Evolutionary conservation across 1,140 invertebrate genomes (phyloP).

Genomic region (Drosophila subpulchrella): DNA sequence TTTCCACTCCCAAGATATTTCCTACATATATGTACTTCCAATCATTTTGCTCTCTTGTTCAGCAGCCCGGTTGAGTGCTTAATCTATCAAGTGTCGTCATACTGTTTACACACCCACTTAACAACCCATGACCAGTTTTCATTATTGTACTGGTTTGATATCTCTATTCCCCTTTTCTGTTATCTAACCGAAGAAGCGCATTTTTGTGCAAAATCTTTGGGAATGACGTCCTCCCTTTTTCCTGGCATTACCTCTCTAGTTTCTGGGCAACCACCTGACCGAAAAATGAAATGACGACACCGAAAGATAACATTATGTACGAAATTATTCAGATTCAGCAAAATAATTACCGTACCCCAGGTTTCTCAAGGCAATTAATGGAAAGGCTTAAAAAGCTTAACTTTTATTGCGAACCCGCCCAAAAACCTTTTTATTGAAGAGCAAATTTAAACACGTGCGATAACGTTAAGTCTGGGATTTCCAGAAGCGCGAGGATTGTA

Average conservation of each 20-base stretch:
- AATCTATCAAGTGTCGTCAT: conserved; percentile 20
- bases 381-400: conserved; percentile 33
- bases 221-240: conserved; percentile 32
- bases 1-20: conserved; percentile 4
- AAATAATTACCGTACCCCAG: conserved; percentile 48
- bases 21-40: background rate
- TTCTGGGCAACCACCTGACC: conserved; percentile 58
- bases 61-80: conserved; percentile 12
- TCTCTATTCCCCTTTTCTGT: conserved; percentile 1
- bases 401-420: conserved; percentile 28
- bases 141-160: background rate
- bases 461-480: conserved; percentile 30
- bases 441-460: conserved; percentile 38
- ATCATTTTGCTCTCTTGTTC: conserved; percentile 5
- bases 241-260: conserved; percentile 15
- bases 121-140: conserved; percentile 40
- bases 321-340: conserved; percentile 34
- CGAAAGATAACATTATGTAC: conserved; percentile 54
- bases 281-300: conserved; percentile 44
- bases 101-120: conserved; percentile 32
- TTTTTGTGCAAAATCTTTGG: conserved; percentile 38
- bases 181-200: conserved; percentile 30
- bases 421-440: conserved; percentile 16
- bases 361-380: conserved; percentile 41
- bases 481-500: conserved; percentile 16